Percentiles rank a stretch among this genome's conserved stretches.
These are phyloP conservation scores for Catajapyx aquilonaris DNA, from an alignment of 1,140 invertebrate species.

Conservation along the genomic window DNA sequence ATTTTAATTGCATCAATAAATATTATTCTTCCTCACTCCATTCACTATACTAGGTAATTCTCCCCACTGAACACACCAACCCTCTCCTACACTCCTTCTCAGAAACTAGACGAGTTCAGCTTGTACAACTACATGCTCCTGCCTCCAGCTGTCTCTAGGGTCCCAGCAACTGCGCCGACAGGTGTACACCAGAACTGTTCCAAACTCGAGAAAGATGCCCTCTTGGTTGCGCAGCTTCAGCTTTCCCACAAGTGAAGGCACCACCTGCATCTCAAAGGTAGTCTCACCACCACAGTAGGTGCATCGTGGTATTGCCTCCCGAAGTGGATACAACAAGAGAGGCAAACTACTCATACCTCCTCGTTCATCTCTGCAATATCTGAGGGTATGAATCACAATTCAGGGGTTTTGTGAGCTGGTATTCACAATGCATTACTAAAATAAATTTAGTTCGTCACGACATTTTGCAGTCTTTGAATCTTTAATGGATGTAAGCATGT, in stretches of 20 bases:
- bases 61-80: too few relatives aligned
- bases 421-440: too few relatives aligned
- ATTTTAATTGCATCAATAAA: too few relatives aligned
- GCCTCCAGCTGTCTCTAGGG: slow-evolving; percentile 34
- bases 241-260: slow-evolving; percentile 51
- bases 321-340: slow-evolving; percentile 37
- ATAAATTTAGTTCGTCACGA: too few relatives aligned
- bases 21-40: too few relatives aligned
- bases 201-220: slow-evolving; percentile 42
- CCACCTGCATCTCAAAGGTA: slow-evolving; percentile 57
- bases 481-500: too few relatives aligned
- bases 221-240: slow-evolving; percentile 25
- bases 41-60: too few relatives aligned
- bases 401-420: too few relatives aligned
- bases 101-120: too few relatives aligned
- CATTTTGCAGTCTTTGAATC: too few relatives aligned
- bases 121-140: slow-evolving; percentile 54
- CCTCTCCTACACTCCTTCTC: too few relatives aligned
- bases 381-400: slow-evolving; percentile 15
- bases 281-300: slow-evolving; percentile 43
- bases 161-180: slow-evolving; percentile 68
- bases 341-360: slow-evolving; percentile 23
- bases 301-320: slow-evolving; percentile 31
- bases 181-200: slow-evolving; percentile 57
- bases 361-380: slow-evolving; percentile 43